Conservation (phyloP, 1,140 invertebrate species). For the Papilio polytes region DNA sequence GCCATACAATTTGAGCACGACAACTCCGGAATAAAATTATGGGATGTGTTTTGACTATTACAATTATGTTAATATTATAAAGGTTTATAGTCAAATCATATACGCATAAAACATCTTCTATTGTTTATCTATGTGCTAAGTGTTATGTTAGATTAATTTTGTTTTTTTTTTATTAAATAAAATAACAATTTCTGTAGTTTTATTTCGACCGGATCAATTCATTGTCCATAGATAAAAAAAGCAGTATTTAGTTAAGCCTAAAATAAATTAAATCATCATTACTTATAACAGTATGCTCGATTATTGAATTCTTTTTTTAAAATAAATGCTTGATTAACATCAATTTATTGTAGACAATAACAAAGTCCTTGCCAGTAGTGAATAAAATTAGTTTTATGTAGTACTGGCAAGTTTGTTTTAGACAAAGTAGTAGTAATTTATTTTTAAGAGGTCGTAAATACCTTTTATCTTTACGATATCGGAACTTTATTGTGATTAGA, state of each 20-base stretch:
- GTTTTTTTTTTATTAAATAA: too few relatives aligned
- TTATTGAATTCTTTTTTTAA: not conserved
- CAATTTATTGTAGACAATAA: not conserved
- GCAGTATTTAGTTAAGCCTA: too few relatives aligned
- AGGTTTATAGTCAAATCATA: constrained; percentile 16
- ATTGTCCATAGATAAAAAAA: too few relatives aligned
- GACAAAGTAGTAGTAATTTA: constrained; percentile 22
- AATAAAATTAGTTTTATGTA: not conserved
- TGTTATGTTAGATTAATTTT: too few relatives aligned
- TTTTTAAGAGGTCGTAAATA: constrained; percentile 30
- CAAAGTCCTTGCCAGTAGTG: not conserved
- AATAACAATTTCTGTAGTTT: too few relatives aligned
- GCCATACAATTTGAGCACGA: constrained; percentile 29
- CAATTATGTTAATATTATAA: too few relatives aligned
- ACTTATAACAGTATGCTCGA: too few relatives aligned
- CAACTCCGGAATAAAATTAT: constrained; percentile 22
- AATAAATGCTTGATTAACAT: not conserved
- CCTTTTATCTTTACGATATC: constrained; percentile 19
- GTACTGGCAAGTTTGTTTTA: not conserved
- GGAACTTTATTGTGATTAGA: constrained; percentile 20
- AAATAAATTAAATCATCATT: too few relatives aligned
- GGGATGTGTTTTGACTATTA: constrained; percentile 17
- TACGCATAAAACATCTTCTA: not conserved
- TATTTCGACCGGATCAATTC: too few relatives aligned
- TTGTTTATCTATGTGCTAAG: not conserved